Conservation (phyloP, 2,888 invertebrate species). For the Scaeva pyrastri region DNA sequence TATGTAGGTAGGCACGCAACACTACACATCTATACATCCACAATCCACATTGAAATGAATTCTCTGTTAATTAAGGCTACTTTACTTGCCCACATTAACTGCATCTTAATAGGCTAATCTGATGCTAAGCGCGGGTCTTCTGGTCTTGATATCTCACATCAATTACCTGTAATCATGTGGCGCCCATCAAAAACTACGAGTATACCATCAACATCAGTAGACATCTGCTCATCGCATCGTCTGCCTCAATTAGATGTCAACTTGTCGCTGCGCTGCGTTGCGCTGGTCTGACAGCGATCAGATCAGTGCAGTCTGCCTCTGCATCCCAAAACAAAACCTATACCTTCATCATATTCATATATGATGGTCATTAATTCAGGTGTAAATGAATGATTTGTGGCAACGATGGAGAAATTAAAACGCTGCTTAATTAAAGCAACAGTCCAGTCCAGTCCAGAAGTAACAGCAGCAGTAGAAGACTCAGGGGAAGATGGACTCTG, state of each 20-base stretch:
- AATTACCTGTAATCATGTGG: constrained; percentile 67
- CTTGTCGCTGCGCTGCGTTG: too few relatives aligned
- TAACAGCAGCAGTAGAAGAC: neutral
- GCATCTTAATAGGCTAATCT: constrained; percentile 53
- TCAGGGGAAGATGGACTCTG: constrained; percentile 29
- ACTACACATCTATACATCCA: neutral
- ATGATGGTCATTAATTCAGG: constrained; percentile 44
- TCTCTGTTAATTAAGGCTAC: constrained; percentile 33
- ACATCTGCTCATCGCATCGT: constrained; percentile 33
- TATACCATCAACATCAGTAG: constrained; percentile 51
- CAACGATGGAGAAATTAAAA: constrained; percentile 63
- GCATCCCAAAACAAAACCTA: neutral
- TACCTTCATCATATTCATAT: constrained; percentile 29
- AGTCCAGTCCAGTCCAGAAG: neutral
- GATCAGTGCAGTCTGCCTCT: neutral
- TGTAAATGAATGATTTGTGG: constrained; percentile 63
- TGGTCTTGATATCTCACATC: constrained; percentile 53
- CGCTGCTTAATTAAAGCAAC: constrained; percentile 65
- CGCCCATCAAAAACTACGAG: constrained; percentile 71
- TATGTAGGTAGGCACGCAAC: neutral
- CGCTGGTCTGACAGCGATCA: constrained; percentile 37
- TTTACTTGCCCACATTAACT: constrained; percentile 30
- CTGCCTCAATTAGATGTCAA: constrained; percentile 64
- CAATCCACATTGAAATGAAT: neutral
- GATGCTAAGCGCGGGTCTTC: constrained; percentile 39